Evolutionary conservation across 1,140 invertebrate species (phyloP), one percentile per base, ranked within the genome.

Genomic region (Protaetia brevitarsis): DNA sequence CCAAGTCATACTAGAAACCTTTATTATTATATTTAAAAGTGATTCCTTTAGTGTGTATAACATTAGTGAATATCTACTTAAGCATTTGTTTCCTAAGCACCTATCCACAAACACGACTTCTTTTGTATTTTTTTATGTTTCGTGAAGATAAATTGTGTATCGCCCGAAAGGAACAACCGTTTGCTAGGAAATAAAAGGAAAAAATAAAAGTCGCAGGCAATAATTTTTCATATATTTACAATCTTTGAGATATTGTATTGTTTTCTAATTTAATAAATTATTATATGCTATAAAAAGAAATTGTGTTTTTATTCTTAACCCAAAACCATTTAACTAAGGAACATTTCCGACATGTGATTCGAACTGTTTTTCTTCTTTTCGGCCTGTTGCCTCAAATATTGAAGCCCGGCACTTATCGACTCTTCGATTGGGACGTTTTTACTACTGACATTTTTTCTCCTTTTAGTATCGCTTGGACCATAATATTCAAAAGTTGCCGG

Each of bases 401-500:
- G 85, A 3, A 90, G 77, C 8, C 89, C 89, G 63, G 86, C 87
- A 63, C 82, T 83, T 72, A 89, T 89, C 2, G 86, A 85, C 41
- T 86, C 85, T 69, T 81, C 83, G 16, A 88, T 76, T 65, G 85
- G 80, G 2, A 76, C 77, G 3, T 30, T 23, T 23, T 74, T 70
- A 5, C 60, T 23, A 30, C 74, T 73, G 74, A 65, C 77, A 56
- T 21, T 66, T 56, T 70, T 73, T 78, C 26, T 56, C 66, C 21
- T 78, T 73, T 76, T 83, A 78, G 8, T 78, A 36, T 23, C 67
- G 45, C 72, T 74, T n/a, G 83, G 84, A 0, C 83, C 83, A 75
- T 83, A 86, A 75, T 87, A 86, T 19, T 88, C 84, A 68, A 85
- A 85, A 1, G 84, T 86, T 1, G 82, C 75, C 16, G 88, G 88